phyloP scores from a whole-genome alignment of 2,113 vertebrate species.

The Chaetura pelagica region DNA sequence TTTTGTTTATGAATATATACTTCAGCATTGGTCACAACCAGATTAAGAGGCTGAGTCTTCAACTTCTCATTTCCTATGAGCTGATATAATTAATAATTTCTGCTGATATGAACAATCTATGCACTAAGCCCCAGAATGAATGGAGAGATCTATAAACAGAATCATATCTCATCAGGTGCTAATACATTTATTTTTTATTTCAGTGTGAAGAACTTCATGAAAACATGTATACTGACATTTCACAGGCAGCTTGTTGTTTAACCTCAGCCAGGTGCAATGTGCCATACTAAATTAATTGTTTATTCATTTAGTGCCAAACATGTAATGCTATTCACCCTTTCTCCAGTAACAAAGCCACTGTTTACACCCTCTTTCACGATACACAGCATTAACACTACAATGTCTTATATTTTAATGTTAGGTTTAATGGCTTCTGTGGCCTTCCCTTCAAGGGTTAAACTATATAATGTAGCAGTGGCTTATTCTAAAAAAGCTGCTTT shows the following conservation, averaged over 20 bases:
- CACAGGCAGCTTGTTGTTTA: neutral
- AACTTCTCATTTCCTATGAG: neutral
- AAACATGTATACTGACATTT: neutral
- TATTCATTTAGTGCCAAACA: neutral
- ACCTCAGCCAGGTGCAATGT: neutral
- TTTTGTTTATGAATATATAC: neutral
- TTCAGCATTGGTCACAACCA: neutral
- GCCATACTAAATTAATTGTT: neutral
- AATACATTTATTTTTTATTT: neutral
- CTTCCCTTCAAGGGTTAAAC: slow-evolving; percentile 50
- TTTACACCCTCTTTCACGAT: fast-evolving
- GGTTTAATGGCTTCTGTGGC: neutral
- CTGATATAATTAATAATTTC: neutral
- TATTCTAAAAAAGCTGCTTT: slow-evolving; percentile 23
- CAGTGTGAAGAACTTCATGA: neutral
- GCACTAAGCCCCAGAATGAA: neutral
- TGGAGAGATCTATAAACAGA: neutral
- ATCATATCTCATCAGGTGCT: neutral
- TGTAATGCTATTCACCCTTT: neutral
- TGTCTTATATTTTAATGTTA: neutral
- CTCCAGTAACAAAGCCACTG: neutral
- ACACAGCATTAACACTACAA: neutral
- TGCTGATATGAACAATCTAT: neutral
- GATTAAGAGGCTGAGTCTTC: neutral
- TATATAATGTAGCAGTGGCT: neutral